Conservation (phyloP, 2,888 invertebrate species). For the Archaeoteleia sp. region DNA sequence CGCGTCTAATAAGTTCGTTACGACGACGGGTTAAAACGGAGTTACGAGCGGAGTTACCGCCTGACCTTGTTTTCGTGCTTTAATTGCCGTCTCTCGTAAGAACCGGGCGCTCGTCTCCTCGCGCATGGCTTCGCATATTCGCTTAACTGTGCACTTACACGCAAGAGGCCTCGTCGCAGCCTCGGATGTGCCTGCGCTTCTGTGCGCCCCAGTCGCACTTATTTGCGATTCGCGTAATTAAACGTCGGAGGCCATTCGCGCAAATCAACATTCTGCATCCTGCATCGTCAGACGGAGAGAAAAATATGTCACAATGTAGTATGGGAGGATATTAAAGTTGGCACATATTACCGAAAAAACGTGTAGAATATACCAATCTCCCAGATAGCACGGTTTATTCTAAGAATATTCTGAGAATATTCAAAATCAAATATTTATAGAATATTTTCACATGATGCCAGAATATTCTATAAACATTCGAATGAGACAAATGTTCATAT, state of each 20-base stretch:
- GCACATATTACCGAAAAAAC: no score
- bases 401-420: no score
- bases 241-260: conserved; percentile 11
- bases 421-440: no score
- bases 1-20: conserved; percentile 7
- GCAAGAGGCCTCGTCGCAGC: neutral
- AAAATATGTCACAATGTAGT: no score
- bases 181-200: neutral
- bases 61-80: conserved; percentile 47
- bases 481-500: no score
- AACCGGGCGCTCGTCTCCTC: conserved; percentile 12
- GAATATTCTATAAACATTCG: no score
- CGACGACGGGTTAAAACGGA: neutral
- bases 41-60: conserved; percentile 14
- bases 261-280: conserved; percentile 5
- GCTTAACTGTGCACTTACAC: conserved; percentile 17
- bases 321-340: no score
- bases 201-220: conserved; percentile 11
- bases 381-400: no score
- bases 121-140: conserved; percentile 3
- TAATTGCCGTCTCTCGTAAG: conserved; percentile 32
- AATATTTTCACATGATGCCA: no score
- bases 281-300: no score
- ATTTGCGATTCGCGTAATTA: conserved; percentile 22
- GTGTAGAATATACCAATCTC: no score